Evolutionary conservation across 2,888 invertebrate species (phyloP), one percentile per base, ranked within the genome.

Genomic region (Uloborus plumipes): DNA sequence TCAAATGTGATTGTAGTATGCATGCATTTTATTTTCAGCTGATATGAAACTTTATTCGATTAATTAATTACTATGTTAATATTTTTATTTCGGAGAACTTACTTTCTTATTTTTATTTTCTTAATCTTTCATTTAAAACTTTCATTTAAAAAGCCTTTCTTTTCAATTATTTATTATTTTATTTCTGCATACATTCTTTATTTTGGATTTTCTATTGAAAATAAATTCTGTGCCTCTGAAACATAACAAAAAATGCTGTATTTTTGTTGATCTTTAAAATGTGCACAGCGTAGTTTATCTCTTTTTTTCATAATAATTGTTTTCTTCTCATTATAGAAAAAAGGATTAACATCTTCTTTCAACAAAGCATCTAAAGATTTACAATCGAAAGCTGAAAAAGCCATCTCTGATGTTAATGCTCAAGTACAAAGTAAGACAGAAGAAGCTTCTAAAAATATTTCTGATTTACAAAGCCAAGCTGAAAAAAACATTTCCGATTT

Each of bases 331-430:
- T 59, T 72, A n/a, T 39, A 78, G 78, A 78, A 78, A 39, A 78
- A 78, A 26, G 70, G 77, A n/a, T 66, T 81, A 16, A 74, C 74
- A 22, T 74, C 80, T 14, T 70, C 72, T 20, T 50, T 81, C 39
- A n/a, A 64, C n/a, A 81, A 81, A 70, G 47, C 80, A 15, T 59
- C 80, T 9, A 81, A 81, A 20, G 80, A 81, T 39, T 31, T 65
- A 2, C 70, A 74, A 51, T 64, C 74, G 2, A 75, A 81, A 51
- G 70, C 65, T 11, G 80, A 81, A 20, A 58, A 64, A 31, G 55
- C 80, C 13, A 22, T 74, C 2, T 39, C 69, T 9, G 74, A 75
- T 47, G 80, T 58, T 16, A 75, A 62, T 47, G 49, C 67, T 18
- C 74, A 81, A 67, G 55, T 81, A 14, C 69, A 81, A 58, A 81